phyloP scores from a whole-genome alignment of 2,797 vertebrate species.

The Muraenolepis orangiensis region DNA sequence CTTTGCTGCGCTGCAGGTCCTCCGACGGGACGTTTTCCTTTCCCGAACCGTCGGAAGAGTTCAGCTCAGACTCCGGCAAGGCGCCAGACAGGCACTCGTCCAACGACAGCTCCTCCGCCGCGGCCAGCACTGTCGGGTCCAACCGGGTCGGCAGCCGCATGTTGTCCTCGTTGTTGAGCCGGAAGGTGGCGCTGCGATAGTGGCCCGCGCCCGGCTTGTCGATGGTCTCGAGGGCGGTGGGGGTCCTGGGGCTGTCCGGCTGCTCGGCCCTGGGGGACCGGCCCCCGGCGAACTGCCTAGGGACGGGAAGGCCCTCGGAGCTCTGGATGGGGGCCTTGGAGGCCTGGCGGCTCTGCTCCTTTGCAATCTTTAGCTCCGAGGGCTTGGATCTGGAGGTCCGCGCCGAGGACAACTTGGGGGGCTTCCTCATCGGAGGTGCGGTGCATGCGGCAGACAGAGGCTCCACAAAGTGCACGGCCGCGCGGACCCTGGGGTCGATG shows the following conservation, averaged over 20 bases:
- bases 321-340: constrained; percentile 77
- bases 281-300: constrained; percentile 70
- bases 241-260: constrained; percentile 38
- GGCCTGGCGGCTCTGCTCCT: constrained; percentile 76
- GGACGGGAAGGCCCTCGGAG: constrained; percentile 70
- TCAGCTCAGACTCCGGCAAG: constrained; percentile 58
- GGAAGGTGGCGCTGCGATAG: constrained; percentile 63
- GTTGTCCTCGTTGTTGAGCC: constrained; percentile 83
- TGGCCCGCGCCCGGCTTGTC: constrained; percentile 68
- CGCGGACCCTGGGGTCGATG: constrained; percentile 75
- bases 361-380: constrained; percentile 82
- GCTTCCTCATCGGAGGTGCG: constrained; percentile 72
- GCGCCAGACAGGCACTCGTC: constrained; percentile 63
- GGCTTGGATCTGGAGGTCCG: constrained; percentile 78
- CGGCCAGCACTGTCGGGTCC: constrained; percentile 47
- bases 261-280: constrained; percentile 71
- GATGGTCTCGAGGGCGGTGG: constrained; percentile 43
- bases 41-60: constrained; percentile 65
- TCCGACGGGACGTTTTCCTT: constrained; percentile 73
- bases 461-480: constrained; percentile 81
- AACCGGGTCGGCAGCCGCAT: constrained; percentile 71
- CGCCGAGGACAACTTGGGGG: constrained; percentile 81
- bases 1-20: constrained; percentile 77
- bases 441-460: constrained; percentile 70
- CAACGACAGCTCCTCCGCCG: constrained; percentile 60